These are phyloP conservation scores for Climacteris rufus DNA, from an alignment of 2,113 vertebrate genomes.

Conservation along the genomic window DNA sequence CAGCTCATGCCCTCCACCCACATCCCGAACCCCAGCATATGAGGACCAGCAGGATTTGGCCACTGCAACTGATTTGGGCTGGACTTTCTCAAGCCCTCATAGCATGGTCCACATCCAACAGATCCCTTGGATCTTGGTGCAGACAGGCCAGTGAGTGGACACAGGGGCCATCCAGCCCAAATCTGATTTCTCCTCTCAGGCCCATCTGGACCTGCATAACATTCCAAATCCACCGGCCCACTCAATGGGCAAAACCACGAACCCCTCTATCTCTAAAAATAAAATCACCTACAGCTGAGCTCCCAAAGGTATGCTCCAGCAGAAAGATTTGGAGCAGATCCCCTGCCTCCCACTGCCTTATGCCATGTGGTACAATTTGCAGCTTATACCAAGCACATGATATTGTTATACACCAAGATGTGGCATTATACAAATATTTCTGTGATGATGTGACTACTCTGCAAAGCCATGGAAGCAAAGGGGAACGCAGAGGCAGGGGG, in stretches of 20 bases:
- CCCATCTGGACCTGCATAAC: neutral
- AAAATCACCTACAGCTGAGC: neutral
- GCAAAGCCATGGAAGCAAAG: neutral
- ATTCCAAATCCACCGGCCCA: neutral
- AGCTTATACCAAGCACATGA: neutral
- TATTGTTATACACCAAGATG: neutral
- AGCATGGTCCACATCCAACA: neutral
- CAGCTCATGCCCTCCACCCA: neutral
- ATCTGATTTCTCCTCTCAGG: neutral
- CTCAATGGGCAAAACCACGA: accelerated
- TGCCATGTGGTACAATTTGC: neutral
- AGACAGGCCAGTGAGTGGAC: neutral
- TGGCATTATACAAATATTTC: neutral
- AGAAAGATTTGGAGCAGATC: neutral
- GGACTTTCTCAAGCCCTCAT: neutral
- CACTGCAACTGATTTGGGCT: neutral
- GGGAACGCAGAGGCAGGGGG: accelerated
- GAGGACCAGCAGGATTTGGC: neutral
- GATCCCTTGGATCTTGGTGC: neutral
- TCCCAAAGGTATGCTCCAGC: neutral
- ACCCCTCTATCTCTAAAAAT: neutral
- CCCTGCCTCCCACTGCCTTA: neutral
- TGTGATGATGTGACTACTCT: neutral
- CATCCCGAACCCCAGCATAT: accelerated
- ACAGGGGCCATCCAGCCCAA: neutral